A percentile compares a stretch with the other conserved stretches of the same genome.
Conservation (phyloP, 2,888 invertebrate genomes). For the Parnassius mnemosyne region DNA sequence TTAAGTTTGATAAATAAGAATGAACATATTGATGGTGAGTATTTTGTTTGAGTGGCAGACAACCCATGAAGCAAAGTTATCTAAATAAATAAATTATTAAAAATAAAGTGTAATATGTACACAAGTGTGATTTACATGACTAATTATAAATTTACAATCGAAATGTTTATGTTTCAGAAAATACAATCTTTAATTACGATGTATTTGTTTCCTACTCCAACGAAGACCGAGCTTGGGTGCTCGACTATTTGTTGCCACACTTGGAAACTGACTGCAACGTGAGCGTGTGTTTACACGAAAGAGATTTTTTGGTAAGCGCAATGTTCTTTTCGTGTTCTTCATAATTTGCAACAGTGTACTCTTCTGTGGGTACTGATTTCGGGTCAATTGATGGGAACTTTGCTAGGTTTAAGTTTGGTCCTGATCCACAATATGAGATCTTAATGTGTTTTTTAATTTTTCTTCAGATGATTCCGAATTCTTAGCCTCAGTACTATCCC, state of each 20-base stretch:
- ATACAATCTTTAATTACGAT: slow-evolving; percentile 77
- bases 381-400: no score
- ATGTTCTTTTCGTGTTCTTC: no score
- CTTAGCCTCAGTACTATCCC: no score
- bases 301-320: slow-evolving; percentile 82
- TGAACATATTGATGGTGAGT: slow-evolving; percentile 52
- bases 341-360: no score
- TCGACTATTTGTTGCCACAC: slow-evolving; percentile 82
- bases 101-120: neutral
- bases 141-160: slow-evolving; percentile 1
- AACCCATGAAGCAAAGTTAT: no score
- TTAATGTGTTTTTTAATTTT: no score
- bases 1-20: slow-evolving; percentile 77
- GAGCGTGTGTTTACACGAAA: slow-evolving; percentile 84
- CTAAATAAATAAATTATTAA: no score
- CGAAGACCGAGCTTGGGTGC: slow-evolving; percentile 83
- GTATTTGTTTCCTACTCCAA: slow-evolving; percentile 86
- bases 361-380: no score
- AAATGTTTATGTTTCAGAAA: slow-evolving; percentile 44
- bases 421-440: no score
- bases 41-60: neutral
- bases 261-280: slow-evolving; percentile 80
- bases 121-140: neutral
- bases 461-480: no score
- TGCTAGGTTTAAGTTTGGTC: no score